Conservation (phyloP, 1,140 invertebrate genomes). For the Lerema accius region DNA sequence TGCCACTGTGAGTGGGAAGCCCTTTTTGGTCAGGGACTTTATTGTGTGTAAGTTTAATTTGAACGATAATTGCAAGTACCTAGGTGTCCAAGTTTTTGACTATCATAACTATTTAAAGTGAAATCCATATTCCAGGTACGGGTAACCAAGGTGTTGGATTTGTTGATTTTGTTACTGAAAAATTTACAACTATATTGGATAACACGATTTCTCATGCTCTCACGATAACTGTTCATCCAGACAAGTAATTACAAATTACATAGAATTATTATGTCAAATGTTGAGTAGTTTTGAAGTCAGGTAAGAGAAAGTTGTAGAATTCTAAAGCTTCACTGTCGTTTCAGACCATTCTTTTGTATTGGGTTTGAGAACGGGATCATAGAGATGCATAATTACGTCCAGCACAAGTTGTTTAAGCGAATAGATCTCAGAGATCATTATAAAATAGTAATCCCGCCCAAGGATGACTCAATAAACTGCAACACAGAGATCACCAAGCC, state of each 20-base stretch:
- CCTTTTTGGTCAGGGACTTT: constrained; percentile 80
- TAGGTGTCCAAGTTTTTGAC: too few relatives aligned
- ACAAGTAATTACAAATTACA: constrained; percentile 55
- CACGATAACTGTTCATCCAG: constrained; percentile 62
- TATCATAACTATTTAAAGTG: not conserved
- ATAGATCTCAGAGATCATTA: constrained; percentile 55
- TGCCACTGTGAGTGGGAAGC: constrained; percentile 66
- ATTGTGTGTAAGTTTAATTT: constrained; percentile 71
- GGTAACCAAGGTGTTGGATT: constrained; percentile 66
- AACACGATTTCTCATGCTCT: constrained; percentile 50
- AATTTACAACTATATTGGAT: constrained; percentile 56
- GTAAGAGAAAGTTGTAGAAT: too few relatives aligned
- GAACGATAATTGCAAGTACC: not conserved
- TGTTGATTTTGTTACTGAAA: constrained; percentile 68
- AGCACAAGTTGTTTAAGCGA: constrained; percentile 60
- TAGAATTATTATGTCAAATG: too few relatives aligned
- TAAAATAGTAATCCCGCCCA: constrained; percentile 56
- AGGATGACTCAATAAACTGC: constrained; percentile 58
- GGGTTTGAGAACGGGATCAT: constrained; percentile 76
- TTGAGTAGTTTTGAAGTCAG: too few relatives aligned
- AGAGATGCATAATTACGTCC: constrained; percentile 72
- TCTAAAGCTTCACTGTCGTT: too few relatives aligned
- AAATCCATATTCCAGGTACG: constrained; percentile 49
- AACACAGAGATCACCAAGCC: constrained; percentile 52
- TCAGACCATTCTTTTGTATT: constrained; percentile 57